Base-by-base conservation (phyloP, 2,797 vertebrate species). In the Naso thynnoides region DNA sequence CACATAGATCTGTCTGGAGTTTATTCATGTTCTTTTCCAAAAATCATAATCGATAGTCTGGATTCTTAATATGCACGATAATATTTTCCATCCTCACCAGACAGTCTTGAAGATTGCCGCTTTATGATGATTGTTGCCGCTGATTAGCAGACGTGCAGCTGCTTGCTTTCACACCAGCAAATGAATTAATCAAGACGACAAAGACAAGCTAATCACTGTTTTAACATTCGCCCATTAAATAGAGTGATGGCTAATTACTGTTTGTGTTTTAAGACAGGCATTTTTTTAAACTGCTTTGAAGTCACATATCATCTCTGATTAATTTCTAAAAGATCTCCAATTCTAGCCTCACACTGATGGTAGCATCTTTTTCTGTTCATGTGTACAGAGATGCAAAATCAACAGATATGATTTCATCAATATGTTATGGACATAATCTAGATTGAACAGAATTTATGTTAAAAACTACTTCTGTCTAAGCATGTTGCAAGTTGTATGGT, bases 71-170 rank as follows among this genome's bases (percentile, higher is more conserved):
- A 21, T 39, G 15, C 47, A 21, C 24, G 9, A 11, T 63, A 6
- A 50, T 76, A 44, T 84, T 52, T 64, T 45, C 64, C 49, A 33
- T 39, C 77, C 64, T 27, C 52, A 58, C 19, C 84, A 76, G 72
- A 75, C 71, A 45, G 61, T 65, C 11, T 19, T 48, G 71, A 70
- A 78, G 81, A 84, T 87, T 82, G 68, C 71, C 23, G 33, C 57
- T 71, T 81, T 54, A 77, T 77, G 79, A 62, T 90, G 90, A 92
- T 91, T 86, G 86, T 73, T 77, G 82, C 41, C 42, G 19, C 83
- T 91, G 88, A 89, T 90, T 89, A 91, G 86, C 82, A 85, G 87
- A 88, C 84, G 59, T 88, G 90, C 91, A 93, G 91, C 91, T 93
- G 92, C 70, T 89, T 79, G 82, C 85, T 85, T 85, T 88, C 86